These are phyloP conservation scores for Grapholita molesta DNA, from an alignment of 1,140 invertebrate genomes.

Conservation along the genomic window DNA sequence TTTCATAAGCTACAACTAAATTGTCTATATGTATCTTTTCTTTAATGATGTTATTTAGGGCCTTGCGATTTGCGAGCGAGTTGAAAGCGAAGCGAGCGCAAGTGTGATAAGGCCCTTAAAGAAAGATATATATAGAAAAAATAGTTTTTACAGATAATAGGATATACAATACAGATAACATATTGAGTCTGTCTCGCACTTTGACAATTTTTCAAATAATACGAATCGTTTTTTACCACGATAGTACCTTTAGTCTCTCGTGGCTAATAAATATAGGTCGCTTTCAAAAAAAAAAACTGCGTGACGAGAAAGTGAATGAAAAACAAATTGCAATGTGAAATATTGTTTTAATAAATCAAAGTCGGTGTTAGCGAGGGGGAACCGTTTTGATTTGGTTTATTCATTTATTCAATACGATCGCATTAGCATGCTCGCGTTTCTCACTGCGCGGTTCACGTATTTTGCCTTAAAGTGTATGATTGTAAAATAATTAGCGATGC, in stretches of 20 bases:
- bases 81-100: too few species aligned
- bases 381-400: slow-evolving; percentile 4
- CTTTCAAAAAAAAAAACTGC: background rate
- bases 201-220: too few species aligned
- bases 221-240: background rate
- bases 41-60: too few species aligned
- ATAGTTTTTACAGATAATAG: too few species aligned
- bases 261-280: background rate
- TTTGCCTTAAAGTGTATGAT: background rate
- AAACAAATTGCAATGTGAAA: slow-evolving; percentile 11
- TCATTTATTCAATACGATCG: background rate
- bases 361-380: background rate
- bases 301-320: slow-evolving; percentile 7
- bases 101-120: too few species aligned
- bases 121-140: too few species aligned
- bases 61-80: too few species aligned
- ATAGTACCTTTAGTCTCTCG: background rate
- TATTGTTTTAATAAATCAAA: slow-evolving; percentile 13
- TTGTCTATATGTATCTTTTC: too few species aligned
- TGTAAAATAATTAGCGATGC: background rate
- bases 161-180: too few species aligned
- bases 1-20: too few species aligned
- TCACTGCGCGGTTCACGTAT: background rate
- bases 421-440: background rate
- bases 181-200: too few species aligned